These are phyloP conservation scores for Potamilus streckersoni DNA, from an alignment of 1,140 invertebrate species.

Conservation along the genomic window DNA sequence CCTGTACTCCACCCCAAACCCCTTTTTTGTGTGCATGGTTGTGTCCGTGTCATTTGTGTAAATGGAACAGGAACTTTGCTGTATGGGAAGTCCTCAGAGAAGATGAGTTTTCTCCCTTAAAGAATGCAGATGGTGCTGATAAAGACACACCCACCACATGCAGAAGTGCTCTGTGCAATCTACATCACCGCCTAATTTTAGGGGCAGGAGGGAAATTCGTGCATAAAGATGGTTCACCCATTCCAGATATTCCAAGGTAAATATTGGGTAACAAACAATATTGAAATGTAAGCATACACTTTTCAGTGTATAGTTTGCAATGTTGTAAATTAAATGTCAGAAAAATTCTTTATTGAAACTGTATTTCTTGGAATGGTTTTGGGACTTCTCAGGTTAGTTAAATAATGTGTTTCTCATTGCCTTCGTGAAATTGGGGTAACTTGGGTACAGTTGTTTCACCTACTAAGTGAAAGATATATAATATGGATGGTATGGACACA, in stretches of 20 bases:
- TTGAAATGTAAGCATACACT: neutral
- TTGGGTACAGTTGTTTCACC: too few species aligned
- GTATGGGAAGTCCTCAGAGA: conserved; percentile 93
- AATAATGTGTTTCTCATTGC: neutral
- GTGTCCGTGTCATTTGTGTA: conserved; percentile 49
- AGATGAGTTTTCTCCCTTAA: conserved; percentile 96
- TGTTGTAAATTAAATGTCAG: neutral
- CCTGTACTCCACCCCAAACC: neutral
- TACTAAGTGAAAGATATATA: too few species aligned
- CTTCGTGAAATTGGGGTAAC: neutral
- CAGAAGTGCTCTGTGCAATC: conserved; percentile 79
- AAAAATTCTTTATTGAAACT: neutral
- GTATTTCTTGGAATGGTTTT: neutral
- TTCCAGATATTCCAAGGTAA: conserved; percentile 71
- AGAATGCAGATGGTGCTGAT: conserved; percentile 88
- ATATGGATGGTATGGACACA: neutral
- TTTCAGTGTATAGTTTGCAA: neutral
- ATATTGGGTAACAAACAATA: neutral
- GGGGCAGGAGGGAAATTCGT: conserved; percentile 82
- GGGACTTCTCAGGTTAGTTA: neutral
- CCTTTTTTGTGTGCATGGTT: conserved; percentile 5
- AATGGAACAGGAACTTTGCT: conserved; percentile 79
- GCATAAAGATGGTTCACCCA: conserved; percentile 68
- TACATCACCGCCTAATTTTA: conserved; percentile 87
- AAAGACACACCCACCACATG: conserved; percentile 94